phyloP scores from a whole-genome alignment of 2,888 invertebrate genomes.

The Cantharis lateralis region DNA sequence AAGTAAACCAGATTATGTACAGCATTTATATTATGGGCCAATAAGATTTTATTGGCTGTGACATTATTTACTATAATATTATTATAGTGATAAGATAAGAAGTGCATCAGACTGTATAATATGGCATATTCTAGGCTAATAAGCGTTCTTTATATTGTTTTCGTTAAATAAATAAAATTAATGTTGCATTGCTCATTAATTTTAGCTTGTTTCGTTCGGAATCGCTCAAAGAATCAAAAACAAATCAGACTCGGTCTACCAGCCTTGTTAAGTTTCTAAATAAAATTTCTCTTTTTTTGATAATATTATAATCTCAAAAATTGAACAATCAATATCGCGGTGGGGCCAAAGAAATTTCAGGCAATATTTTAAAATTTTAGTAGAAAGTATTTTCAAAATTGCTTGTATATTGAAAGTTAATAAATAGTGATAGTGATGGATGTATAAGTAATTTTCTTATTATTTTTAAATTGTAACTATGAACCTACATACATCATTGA shows the following conservation, averaged over 20 bases:
- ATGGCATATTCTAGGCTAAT: not conserved
- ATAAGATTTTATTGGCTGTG: not conserved
- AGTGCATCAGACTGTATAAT: not conserved
- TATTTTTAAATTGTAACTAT: not conserved
- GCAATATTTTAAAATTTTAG: no score
- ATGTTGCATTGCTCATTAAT: not conserved
- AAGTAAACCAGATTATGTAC: not conserved
- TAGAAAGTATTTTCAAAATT: not conserved
- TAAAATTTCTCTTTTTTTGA: not conserved
- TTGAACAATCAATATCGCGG: not conserved
- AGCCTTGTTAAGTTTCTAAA: not conserved
- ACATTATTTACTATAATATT: not conserved
- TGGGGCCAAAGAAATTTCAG: no score
- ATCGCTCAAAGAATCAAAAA: not conserved
- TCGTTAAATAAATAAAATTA: not conserved
- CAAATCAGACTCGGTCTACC: not conserved
- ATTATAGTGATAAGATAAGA: not conserved
- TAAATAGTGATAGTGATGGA: not conserved
- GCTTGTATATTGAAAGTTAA: not conserved
- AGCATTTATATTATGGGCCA: not conserved
- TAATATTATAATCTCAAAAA: not conserved
- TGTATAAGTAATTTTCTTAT: constrained; percentile 1
- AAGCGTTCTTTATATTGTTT: not conserved
- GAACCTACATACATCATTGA: constrained; percentile 12
- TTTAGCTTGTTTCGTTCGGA: not conserved